Evolutionary conservation across 2,113 vertebrate genomes (phyloP).

Genomic region (Orycteropus afer): DNA sequence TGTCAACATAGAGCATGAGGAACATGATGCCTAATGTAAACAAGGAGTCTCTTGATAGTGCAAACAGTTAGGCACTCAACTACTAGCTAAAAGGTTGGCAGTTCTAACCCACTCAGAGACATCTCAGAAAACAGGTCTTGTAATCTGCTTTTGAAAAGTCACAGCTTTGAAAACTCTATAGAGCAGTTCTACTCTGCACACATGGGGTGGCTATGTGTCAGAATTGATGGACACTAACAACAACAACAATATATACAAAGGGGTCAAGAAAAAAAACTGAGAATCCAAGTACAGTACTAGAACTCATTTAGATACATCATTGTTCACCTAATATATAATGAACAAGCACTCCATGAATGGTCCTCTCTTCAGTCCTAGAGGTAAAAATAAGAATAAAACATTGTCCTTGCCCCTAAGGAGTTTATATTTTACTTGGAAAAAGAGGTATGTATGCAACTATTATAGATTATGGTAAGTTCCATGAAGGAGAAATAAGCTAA

Average conservation of each 20-base stretch:
- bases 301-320: background rate
- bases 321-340: background rate
- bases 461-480: background rate
- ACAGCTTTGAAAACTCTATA: background rate
- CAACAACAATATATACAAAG: background rate
- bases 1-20: background rate
- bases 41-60: no score
- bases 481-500: background rate
- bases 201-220: background rate
- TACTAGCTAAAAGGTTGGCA: background rate
- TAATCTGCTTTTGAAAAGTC: background rate
- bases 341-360: background rate
- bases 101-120: no score
- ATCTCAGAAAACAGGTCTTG: background rate
- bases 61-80: no score
- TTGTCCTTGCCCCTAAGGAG: no score
- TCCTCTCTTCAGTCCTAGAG: background rate
- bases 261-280: background rate
- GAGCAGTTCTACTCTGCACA: background rate
- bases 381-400: conserved; percentile 20
- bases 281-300: background rate
- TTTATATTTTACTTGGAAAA: background rate
- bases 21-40: background rate
- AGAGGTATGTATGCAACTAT: background rate
- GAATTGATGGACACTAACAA: background rate